phyloP scores from a whole-genome alignment of 2,888 invertebrate genomes.

The Drosophila formosana region DNA sequence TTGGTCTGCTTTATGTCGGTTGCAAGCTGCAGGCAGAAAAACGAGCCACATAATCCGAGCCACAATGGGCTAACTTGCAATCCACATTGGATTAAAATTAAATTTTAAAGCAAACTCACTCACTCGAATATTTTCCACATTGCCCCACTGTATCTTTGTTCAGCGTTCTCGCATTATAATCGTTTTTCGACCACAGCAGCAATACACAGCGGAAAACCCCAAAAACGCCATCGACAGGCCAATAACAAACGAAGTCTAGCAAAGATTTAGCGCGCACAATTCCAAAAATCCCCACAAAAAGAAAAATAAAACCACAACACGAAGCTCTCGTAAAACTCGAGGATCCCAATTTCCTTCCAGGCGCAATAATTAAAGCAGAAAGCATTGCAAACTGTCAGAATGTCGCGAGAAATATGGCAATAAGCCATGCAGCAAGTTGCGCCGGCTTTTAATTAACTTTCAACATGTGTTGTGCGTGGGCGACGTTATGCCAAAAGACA shows the following conservation, averaged over 20 bases:
- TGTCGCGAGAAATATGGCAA: slow-evolving; percentile 43
- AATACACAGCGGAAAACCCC: neutral
- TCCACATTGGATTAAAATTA: neutral
- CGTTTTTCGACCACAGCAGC: neutral
- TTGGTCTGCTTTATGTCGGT: slow-evolving; percentile 47
- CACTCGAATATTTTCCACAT: neutral
- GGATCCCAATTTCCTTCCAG: slow-evolving; percentile 3
- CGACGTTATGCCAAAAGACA: slow-evolving; percentile 35
- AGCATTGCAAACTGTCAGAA: slow-evolving; percentile 65
- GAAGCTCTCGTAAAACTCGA: slow-evolving; percentile 24
- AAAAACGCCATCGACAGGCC: slow-evolving; percentile 46
- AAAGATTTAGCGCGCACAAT: slow-evolving; percentile 29
- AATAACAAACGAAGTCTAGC: slow-evolving; percentile 37
- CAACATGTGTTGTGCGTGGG: slow-evolving; percentile 38
- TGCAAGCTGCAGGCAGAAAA: slow-evolving; percentile 18
- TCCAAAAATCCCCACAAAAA: neutral
- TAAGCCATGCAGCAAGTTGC: slow-evolving; percentile 8
- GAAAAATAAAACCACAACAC: slow-evolving; percentile 34
- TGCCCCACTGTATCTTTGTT: slow-evolving; percentile 16
- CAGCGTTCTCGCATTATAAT: slow-evolving; percentile 17
- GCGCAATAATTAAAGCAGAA: slow-evolving; percentile 65
- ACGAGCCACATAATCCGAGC: neutral
- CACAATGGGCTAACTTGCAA: neutral
- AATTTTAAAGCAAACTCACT: neutral
- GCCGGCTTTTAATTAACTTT: slow-evolving; percentile 70